These are phyloP conservation scores for Drosophila jambulina DNA, from an alignment of 1,140 invertebrate genomes.

Conservation along the genomic window DNA sequence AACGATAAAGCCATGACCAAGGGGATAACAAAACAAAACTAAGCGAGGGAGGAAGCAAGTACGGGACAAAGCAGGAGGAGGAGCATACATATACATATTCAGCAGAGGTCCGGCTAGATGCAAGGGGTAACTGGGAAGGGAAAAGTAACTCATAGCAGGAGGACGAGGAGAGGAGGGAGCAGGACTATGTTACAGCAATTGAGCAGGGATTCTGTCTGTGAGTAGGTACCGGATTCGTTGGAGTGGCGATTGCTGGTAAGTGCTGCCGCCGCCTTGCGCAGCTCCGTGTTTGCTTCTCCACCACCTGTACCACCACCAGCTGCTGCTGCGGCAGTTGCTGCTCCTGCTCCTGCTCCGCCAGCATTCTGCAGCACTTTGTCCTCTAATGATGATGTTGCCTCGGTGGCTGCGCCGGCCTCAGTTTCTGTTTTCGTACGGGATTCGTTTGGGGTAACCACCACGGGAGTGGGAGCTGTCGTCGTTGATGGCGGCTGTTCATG, in stretches of 20 bases:
- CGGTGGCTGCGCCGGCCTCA: background rate
- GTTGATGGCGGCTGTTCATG: background rate
- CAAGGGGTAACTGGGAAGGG: background rate
- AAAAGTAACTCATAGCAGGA: background rate
- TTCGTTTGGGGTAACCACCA: constrained; percentile 22
- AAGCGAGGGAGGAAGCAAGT: background rate
- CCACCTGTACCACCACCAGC: constrained; percentile 1
- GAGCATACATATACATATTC: no score
- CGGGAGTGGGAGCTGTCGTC: constrained; percentile 6
- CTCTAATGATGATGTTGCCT: constrained; percentile 5
- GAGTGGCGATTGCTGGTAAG: constrained; percentile 80
- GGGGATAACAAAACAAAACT: background rate
- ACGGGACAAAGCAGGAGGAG: background rate
- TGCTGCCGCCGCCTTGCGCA: constrained; percentile 64
- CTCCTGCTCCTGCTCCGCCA: constrained; percentile 13
- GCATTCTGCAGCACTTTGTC: constrained; percentile 8
- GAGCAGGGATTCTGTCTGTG: constrained; percentile 15
- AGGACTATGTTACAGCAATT: background rate
- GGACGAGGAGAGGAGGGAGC: background rate
- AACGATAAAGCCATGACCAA: constrained; percentile 8
- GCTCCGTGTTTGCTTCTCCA: constrained; percentile 66
- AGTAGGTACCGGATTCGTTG: constrained; percentile 81
- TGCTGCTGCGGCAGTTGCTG: constrained; percentile 1
- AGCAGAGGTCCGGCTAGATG: background rate
- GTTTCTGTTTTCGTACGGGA: constrained; percentile 9